Evolutionary conservation across 2,888 invertebrate genomes (phyloP).

Genomic region (Stenoptilia bipunctidactyla): DNA sequence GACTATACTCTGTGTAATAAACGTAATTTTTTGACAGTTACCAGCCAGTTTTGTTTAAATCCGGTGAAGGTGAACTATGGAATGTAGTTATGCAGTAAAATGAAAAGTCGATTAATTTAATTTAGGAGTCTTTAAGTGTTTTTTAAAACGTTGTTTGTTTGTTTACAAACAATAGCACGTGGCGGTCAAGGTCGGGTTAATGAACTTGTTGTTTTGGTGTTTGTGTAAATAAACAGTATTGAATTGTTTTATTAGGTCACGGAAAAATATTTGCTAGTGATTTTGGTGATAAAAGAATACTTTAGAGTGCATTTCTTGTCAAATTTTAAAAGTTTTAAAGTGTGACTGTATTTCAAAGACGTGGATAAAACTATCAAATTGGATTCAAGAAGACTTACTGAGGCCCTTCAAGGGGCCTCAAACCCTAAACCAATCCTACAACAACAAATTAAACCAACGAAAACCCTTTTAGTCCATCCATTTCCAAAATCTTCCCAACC

Average conservation of each 20-base stretch:
- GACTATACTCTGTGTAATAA: not conserved
- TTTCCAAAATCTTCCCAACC: no score
- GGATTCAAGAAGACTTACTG: constrained; percentile 36
- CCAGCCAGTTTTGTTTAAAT: not conserved
- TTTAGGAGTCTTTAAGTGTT: constrained; percentile 4
- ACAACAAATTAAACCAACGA: constrained; percentile 20
- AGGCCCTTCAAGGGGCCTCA: constrained; percentile 54
- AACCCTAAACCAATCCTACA: not conserved
- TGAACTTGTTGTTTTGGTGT: constrained; percentile 12
- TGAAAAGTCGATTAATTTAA: no score
- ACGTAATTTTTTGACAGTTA: not conserved
- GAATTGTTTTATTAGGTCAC: constrained; percentile 3
- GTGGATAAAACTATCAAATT: constrained; percentile 52
- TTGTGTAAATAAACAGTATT: not conserved
- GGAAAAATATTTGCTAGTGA: not conserved
- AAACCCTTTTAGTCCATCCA: constrained; percentile 48
- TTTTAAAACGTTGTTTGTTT: constrained; percentile 18
- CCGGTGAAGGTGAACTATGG: constrained; percentile 10
- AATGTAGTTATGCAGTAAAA: not conserved
- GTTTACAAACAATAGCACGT: constrained; percentile 34
- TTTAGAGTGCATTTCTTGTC: no score
- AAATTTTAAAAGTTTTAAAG: constrained; percentile 2
- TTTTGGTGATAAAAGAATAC: no score
- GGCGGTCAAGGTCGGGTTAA: constrained; percentile 19
- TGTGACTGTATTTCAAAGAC: no score